Conservation (phyloP, 2,797 vertebrate species). For the Thripadectes ignobilis region DNA sequence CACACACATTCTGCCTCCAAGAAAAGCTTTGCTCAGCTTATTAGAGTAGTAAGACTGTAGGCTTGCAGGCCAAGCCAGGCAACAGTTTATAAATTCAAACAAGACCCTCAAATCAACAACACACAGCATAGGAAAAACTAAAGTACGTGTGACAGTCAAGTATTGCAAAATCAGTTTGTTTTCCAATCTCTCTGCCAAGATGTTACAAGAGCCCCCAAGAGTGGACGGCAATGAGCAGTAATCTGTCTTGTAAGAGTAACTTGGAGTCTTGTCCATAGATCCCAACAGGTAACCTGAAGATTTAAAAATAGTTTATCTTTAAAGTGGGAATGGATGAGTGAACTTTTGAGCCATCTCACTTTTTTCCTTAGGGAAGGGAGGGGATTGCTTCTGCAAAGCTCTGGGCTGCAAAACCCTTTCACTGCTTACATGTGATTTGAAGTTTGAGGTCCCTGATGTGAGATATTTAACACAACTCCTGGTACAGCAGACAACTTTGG, state of each 20-base stretch:
- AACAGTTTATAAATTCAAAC: neutral
- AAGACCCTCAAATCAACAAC: neutral
- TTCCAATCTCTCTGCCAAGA: neutral
- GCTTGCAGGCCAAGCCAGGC: neutral
- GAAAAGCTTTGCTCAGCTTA: neutral
- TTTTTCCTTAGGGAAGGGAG: neutral
- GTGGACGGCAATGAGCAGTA: neutral
- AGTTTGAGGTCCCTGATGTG: neutral
- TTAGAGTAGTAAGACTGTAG: neutral
- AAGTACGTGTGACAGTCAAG: neutral
- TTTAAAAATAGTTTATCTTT: neutral
- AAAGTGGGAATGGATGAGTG: neutral
- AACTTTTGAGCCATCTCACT: neutral
- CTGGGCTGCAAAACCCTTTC: neutral
- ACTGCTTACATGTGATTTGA: neutral
- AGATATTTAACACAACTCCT: neutral
- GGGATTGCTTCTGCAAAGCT: neutral
- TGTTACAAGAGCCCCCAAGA: neutral
- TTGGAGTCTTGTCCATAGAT: neutral
- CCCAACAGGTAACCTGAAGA: neutral
- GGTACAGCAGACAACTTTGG: neutral
- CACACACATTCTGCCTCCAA: rapidly evolving
- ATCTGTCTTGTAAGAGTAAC: neutral
- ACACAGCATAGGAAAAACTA: neutral
- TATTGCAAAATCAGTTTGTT: neutral